Evolutionary conservation across 2,888 invertebrate genomes (phyloP).

Genomic region (Amphipoea oculea): DNA sequence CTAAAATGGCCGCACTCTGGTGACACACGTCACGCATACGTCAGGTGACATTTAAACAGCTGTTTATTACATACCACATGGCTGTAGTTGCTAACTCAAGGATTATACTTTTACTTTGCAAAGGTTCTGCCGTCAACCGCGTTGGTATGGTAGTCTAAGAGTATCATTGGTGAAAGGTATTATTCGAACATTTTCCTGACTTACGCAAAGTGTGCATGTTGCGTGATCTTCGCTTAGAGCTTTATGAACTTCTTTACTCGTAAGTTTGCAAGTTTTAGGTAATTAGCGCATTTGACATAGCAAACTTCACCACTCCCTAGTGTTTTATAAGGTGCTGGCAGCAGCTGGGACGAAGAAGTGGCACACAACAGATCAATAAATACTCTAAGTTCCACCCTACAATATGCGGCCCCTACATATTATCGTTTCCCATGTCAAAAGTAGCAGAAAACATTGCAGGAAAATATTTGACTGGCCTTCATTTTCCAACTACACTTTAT

Average conservation of each 20-base stretch:
- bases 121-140: slow-evolving; percentile 8
- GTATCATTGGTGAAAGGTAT: neutral
- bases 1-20: slow-evolving; percentile 21
- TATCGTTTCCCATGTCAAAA: neutral
- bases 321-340: neutral
- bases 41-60: slow-evolving; percentile 60
- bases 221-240: neutral
- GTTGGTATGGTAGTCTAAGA: neutral
- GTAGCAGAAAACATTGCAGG: neutral
- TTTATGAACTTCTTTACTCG: neutral
- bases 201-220: neutral
- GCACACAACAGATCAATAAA: neutral
- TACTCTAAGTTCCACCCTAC: neutral
- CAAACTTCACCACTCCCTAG: too few species aligned
- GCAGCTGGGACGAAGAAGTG: neutral
- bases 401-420: neutral
- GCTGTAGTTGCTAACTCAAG: slow-evolving; percentile 50
- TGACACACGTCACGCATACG: slow-evolving; percentile 42
- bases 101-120: slow-evolving; percentile 39
- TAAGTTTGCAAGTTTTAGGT: neutral
- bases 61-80: slow-evolving; percentile 34
- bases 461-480: neutral
- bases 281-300: neutral
- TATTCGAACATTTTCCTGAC: neutral
- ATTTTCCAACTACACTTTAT: neutral